Conservation (phyloP, 2,888 invertebrate species). For the Nomada flava region DNA sequence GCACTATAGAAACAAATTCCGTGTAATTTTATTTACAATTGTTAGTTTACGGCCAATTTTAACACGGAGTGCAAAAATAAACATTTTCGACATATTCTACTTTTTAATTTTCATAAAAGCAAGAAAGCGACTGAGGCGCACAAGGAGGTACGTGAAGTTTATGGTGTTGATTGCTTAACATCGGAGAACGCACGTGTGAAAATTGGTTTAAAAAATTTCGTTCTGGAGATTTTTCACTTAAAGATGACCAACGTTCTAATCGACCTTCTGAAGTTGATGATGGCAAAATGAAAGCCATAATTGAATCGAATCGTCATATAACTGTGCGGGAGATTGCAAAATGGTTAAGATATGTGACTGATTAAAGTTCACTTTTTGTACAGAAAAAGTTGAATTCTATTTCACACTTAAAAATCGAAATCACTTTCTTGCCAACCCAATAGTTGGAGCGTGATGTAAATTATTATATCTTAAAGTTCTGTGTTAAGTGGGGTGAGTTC, state of each 20-base stretch:
- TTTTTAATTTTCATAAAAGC: neutral
- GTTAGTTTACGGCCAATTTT: too few relatives aligned
- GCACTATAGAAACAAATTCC: too few relatives aligned
- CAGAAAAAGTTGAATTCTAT: too few relatives aligned
- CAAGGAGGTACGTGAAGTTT: slow-evolving; percentile 33
- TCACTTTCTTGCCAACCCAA: too few relatives aligned
- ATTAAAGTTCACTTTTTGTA: too few relatives aligned
- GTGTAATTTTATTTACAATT: too few relatives aligned
- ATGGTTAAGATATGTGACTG: neutral
- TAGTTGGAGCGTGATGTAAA: too few relatives aligned
- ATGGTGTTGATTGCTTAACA: slow-evolving; percentile 15
- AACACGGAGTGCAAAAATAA: too few relatives aligned
- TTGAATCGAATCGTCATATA: neutral
- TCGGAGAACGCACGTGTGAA: slow-evolving; percentile 1
- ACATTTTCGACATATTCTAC: neutral
- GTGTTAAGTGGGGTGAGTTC: too few relatives aligned
- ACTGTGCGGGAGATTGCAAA: slow-evolving; percentile 7
- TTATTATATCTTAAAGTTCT: too few relatives aligned
- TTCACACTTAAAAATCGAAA: too few relatives aligned
- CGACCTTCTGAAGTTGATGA: slow-evolving; percentile 33
- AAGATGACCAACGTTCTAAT: slow-evolving; percentile 10
- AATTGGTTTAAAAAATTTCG: slow-evolving; percentile 24
- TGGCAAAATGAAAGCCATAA: slow-evolving; percentile 25
- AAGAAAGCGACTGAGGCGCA: slow-evolving; percentile 13
- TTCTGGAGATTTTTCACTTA: slow-evolving; percentile 2